A percentile compares a stretch with the other conserved stretches of the same genome.
Evolutionary conservation across 53 echinoderm and acorn worm species (phyloP).

Genomic region (Temnopleurus reevesii): DNA sequence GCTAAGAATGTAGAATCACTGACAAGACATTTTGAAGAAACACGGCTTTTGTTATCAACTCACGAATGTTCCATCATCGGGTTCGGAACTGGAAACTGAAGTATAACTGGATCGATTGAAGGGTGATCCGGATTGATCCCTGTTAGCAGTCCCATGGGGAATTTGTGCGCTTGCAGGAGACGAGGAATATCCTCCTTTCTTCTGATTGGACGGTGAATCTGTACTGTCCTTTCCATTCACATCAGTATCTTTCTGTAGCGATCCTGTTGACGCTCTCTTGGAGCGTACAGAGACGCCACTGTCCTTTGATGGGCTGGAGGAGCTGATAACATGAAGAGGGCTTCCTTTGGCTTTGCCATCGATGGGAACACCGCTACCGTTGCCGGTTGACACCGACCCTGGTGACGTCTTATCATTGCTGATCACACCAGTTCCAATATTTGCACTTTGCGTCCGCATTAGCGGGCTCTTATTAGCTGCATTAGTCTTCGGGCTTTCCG

Average conservation of each 20-base stretch:
- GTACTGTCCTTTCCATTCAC: slow-evolving; percentile 63
- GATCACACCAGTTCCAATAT: slow-evolving; percentile 45
- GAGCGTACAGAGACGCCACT: slow-evolving; percentile 72
- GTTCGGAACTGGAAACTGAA: slow-evolving; percentile 91
- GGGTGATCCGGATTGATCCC: slow-evolving; percentile 46
- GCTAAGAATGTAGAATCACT: neutral
- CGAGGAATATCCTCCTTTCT: slow-evolving; percentile 37
- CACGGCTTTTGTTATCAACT: slow-evolving; percentile 67
- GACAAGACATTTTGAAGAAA: no score
- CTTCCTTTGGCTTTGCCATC: slow-evolving; percentile 44
- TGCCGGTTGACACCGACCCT: slow-evolving; percentile 49
- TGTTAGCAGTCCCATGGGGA: slow-evolving; percentile 38
- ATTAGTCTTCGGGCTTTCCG: slow-evolving; percentile 69
- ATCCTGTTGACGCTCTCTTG: slow-evolving; percentile 88
- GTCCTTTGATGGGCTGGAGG: slow-evolving; percentile 71
- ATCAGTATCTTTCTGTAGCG: slow-evolving; percentile 82
- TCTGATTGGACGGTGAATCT: slow-evolving; percentile 67
- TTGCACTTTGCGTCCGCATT: slow-evolving; percentile 93
- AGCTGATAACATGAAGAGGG: slow-evolving; percentile 37
- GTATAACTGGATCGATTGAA: slow-evolving; percentile 79
- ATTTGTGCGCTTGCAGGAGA: slow-evolving; percentile 58
- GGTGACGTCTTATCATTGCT: slow-evolving; percentile 46
- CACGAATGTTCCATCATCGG: slow-evolving; percentile 88
- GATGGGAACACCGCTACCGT: slow-evolving; percentile 15
- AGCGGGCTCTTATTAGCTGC: slow-evolving; percentile 83